Evolutionary conservation across 2,797 vertebrate species (phyloP), one percentile per base, ranked within the genome.

Genomic region (Parambassis ranga): DNA sequence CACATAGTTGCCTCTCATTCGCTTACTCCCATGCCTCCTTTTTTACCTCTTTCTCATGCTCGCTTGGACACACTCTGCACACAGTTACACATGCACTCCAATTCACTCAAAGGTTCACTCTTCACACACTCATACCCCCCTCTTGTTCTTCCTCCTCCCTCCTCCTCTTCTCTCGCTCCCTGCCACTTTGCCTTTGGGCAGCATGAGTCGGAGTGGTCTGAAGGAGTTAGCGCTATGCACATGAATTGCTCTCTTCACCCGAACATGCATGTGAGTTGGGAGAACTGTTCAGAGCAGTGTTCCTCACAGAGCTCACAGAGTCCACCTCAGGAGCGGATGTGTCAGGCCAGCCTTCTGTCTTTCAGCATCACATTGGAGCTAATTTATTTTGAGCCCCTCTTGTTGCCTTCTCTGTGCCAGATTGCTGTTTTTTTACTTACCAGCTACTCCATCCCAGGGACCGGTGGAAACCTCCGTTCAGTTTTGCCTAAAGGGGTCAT

Each of bases 121-220:
- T 77, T 83, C 77, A 81, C 84, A 85, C 80, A 84, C 82, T 77
- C 61, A 10, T 53, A 77, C 55, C 42, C 53, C 20, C 38, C 68
- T 24, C 16, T n/a, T n/a, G n/a, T n/a, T n/a, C n/a, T n/a, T n/a
- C 35, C 14, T 15, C 14, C 24, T 19, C 43, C 41, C 52, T 22
- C 63, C 14, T 49, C 65, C 41, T 42, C 68, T 53, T 64, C 49
- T n/a, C n/a, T n/a, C n/a, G n/a, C 58, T 67, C 76, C 75, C 70
- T 81, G 82, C 79, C 87, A 85, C 82, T 86, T 87, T 87, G 89
- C 89, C 90, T 87, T 71, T 75, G 83, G 90, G 91, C 85, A 71
- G 65, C 41, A 24, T 66, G 83, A 90, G 82, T 71, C 44, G 19
- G 61, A 89, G 82, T 84, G 83, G 77, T 91, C 90, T 88, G 81